Conservation (phyloP, 92 coral and sea anemone species). For the Epizoanthus illoricatus region DNA sequence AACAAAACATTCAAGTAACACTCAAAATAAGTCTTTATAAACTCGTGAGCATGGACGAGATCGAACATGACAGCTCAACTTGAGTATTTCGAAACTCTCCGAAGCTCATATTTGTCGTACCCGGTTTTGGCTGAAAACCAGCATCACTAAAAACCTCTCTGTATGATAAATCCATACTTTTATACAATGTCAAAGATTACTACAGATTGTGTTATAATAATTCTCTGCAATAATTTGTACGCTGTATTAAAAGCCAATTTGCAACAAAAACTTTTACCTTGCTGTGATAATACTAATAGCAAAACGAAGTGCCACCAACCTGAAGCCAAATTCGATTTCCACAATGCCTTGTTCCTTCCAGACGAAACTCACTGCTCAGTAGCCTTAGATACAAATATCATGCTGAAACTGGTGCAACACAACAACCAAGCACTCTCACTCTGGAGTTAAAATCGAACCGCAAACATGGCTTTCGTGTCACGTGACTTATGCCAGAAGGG, state of each 20-base stretch:
- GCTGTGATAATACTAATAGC: constrained; percentile 4
- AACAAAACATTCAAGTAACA: constrained; percentile 9
- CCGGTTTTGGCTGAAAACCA: background rate
- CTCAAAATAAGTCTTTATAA: constrained; percentile 23
- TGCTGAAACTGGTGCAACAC: background rate
- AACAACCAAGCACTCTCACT: constrained; percentile 2
- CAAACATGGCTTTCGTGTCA: constrained; percentile 37
- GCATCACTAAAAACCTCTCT: background rate
- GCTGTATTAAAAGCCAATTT: background rate
- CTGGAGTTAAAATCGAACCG: no score
- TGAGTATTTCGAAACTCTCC: background rate
- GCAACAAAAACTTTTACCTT: background rate
- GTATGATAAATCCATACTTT: background rate
- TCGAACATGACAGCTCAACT: background rate
- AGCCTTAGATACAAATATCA: background rate
- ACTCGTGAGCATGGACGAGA: constrained; percentile 2
- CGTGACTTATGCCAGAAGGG: constrained; percentile 19
- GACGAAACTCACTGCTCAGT: background rate
- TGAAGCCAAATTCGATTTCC: constrained; percentile 1
- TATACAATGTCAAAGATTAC: constrained; percentile 12
- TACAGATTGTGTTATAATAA: constrained; percentile 1
- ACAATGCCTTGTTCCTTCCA: background rate
- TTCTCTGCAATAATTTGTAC: background rate
- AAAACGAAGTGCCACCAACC: constrained; percentile 4
- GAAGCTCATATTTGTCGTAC: background rate